Base-by-base conservation (phyloP, 1,140 invertebrate genomes). In the Belonocnema kinseyi region DNA sequence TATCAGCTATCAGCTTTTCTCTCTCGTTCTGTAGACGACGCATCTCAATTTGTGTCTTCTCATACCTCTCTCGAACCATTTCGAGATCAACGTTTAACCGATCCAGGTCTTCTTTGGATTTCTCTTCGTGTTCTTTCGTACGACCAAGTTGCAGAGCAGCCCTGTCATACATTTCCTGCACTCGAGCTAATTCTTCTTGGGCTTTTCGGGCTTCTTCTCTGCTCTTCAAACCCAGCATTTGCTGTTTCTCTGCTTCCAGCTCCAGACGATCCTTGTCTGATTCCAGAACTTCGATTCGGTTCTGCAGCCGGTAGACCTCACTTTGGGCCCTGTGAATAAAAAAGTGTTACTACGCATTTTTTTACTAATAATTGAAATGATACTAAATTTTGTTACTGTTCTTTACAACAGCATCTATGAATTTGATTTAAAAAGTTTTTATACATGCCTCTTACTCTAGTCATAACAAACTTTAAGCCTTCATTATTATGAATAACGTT, bases 81-180 rank as follows among this genome's bases (percentile, higher is more conserved):
- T 97, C 95, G 4, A 97, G 89, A 85, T 97, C 96, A 61, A 97
- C 94, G 78, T 93, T 92, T 73, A 96, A 86, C 82, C 96, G 93
- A 84, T 98, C 97, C 77, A 97, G 92, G 82, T 97, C 97, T 85
- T 96, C 96, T 87, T 97, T 97, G 12, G 96, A 95, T 87, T 98
- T 98, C 80, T 98, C 97, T 92, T 98, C 97, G 82, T 95, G 93
- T 87, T 98, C 97, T 88, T 97, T 97, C 26, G 96, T 95, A 83
- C 97, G 93, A 72, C 94, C 94, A 1, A 98, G 91, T 86, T 98
- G 97, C 53, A 97, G 91, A 10, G 95, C 94, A 1, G 96, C 94
- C 54, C 97, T 92, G 83, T 98, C 97, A 88, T 97, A 97, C 90
- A 97, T 94, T 90, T 98, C 97, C 88, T 97, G 96, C 21, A 97